Base-by-base conservation (phyloP, 2,888 invertebrate species). In the Axea sp. region DNA sequence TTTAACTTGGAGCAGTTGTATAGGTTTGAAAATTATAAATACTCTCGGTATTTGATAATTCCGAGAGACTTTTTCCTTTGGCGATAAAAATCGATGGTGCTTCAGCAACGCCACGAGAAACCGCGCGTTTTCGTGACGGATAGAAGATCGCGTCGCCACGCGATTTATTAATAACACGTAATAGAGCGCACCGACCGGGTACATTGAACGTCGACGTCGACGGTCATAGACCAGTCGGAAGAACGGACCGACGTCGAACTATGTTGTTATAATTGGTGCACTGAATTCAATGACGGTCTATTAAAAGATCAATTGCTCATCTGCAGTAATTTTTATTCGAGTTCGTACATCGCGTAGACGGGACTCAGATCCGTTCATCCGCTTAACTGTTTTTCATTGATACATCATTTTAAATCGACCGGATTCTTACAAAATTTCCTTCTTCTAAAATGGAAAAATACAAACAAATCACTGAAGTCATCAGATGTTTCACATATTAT, bases 291-390 rank as follows among this genome's bases (percentile, higher is more conserved):
- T 68, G 68, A 73, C 55, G 73, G 62, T 67, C 73, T 73, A 73
- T 73, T 73, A 73, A 73, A 73, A 73, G 73, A 73, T 73, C 73
- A 73, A 73, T 73, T 73, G 73, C 73, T 73, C 73, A 68, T 68
- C 55, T 68, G 62, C 57, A 28, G 33, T 45, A 49, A 62, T 73
- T 73, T 73, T 73, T 68, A 39, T 67, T 55, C 60, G 47, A 30
- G 35, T 37, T 47, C 53, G 45, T 53, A 71, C 14, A 41, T 59
- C 53, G 59, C 55, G 53, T 53, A 24, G 31, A 67, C 9, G 26
- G 17, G 31, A 0, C 12, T 31, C 19, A 15, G 41, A 43, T 59
- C 59, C 39, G 22, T 43, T 49, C 28, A 41, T 67, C 37, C 28
- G 26, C 33, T 51, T 24, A 43, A 59, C 28, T 51, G 19, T 65